phyloP scores from a whole-genome alignment of 1,140 invertebrate species.

The Drosophila grimshawi region DNA sequence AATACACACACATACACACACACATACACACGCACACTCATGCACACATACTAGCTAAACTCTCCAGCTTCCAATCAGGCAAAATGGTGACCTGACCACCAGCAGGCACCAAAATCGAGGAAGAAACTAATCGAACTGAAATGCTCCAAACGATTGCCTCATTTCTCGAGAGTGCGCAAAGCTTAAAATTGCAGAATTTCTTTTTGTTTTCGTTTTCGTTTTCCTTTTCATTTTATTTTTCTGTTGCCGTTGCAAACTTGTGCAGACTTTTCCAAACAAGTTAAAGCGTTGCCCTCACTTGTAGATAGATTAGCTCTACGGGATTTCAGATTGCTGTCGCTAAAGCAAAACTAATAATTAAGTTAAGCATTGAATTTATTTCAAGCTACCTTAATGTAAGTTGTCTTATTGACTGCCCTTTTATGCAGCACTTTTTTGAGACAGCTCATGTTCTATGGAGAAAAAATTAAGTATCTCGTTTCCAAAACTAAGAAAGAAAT shows the following conservation, averaged over 20 bases:
- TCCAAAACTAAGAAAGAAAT: no score
- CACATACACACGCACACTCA: no score
- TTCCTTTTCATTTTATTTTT: slow-evolving; percentile 2
- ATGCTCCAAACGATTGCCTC: slow-evolving; percentile 71
- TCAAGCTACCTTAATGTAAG: no score
- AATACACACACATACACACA: slow-evolving; percentile 19
- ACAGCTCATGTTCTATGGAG: no score
- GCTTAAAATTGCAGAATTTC: slow-evolving; percentile 65
- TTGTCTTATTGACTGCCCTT: no score
- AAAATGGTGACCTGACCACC: slow-evolving; percentile 53
- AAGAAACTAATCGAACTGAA: slow-evolving; percentile 76
- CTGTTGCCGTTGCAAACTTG: slow-evolving; percentile 41
- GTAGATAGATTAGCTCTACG: slow-evolving; percentile 68
- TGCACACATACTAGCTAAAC: slow-evolving; percentile 27
- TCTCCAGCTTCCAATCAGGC: slow-evolving; percentile 31
- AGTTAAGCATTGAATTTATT: slow-evolving; percentile 19
- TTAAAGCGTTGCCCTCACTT: slow-evolving; percentile 42
- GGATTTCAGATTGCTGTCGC: slow-evolving; percentile 20
- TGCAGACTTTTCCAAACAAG: slow-evolving; percentile 41
- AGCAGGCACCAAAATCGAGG: slow-evolving; percentile 30
- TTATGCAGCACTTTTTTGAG: no score
- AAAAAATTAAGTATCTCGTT: no score
- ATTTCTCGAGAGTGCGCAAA: slow-evolving; percentile 75
- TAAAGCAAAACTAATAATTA: slow-evolving; percentile 50
- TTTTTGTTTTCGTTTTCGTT: neutral